phyloP scores from a whole-genome alignment of 2,797 vertebrate species.

The Borostomias antarcticus region DNA sequence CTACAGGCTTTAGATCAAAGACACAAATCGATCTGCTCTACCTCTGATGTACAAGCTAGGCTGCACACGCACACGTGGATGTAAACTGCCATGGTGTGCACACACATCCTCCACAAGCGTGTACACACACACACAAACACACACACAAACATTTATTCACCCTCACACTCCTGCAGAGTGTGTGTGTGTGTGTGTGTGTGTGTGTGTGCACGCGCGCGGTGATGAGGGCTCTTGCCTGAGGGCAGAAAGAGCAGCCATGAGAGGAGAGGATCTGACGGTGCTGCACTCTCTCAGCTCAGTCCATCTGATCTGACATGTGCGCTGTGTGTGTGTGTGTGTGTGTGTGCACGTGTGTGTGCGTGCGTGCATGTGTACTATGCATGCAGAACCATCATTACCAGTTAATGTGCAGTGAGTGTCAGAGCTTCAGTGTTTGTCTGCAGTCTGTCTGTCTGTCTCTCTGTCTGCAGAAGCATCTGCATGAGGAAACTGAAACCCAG shows the following conservation, averaged over 20 bases:
- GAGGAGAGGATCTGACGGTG: no score
- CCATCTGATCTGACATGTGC: conserved; percentile 44
- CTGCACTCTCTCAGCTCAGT: no score
- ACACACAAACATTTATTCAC: conserved; percentile 13
- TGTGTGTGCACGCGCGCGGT: conserved; percentile 23
- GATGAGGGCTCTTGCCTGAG: conserved; percentile 65
- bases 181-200: no score
- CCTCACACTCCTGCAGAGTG: no score
- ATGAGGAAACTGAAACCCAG: neutral
- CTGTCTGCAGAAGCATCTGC: neutral
- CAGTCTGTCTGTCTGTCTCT: neutral
- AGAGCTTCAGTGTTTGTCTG: neutral
- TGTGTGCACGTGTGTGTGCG: conserved; percentile 11
- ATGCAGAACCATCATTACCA: neutral
- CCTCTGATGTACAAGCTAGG: no score
- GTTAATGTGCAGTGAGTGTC: neutral
- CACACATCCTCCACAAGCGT: no score
- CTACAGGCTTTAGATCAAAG: no score
- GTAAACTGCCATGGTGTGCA: no score
- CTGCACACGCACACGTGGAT: neutral
- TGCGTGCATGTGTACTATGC: conserved; percentile 15
- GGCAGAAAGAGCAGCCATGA: conserved; percentile 50
- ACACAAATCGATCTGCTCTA: no score
- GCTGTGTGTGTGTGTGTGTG: neutral
- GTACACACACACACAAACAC: neutral